Evolutionary conservation across 2,797 vertebrate species (phyloP), one percentile per base, ranked within the genome.

Genomic region (Sebastes glaucus): DNA sequence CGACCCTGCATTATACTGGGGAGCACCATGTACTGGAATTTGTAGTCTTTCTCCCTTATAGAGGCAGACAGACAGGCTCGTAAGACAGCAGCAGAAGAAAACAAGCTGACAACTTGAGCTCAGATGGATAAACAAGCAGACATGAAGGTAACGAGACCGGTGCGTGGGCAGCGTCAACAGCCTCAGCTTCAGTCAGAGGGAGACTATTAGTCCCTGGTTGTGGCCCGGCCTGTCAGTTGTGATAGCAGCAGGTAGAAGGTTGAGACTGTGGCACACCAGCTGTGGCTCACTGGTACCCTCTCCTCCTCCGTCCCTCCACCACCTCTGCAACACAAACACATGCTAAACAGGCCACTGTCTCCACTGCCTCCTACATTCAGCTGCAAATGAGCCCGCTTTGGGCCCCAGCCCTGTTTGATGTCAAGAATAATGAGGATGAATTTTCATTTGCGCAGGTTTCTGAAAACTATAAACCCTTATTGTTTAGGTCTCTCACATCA

Each of bases 361-460:
- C 88, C 86, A 66, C 91, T 86, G 84, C 93, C 94, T 92, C 86
- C 92, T 91, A 95, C 80, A 97, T 97, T 97, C 77, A 97, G 84
- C 96, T 97, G 96, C 95, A 97, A 97, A 97, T 98, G 94, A 98
- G 95, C 88, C 80, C 64, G 86, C 87, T 88, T 87, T 75, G 83
- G 85, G 90, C 89, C 85, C 82, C 84, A 81, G 76, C 74, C 81
- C 72, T 3, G 94, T 97, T 97, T 97, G 96, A 96, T 97, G 94
- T 96, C 91, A 91, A 92, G 95, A 92, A 96, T 93, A 95, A 95
- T 95, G 89, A 92, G 93, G 81, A 94, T 90, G 92, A 78, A 85
- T 94, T 94, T 93, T 94, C 90, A 93, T 93, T 94, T 87, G 78
- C 60, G 10, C 86, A 89, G 80, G 77, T 89, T 88, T 91, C 84